Evolutionary conservation across 2,113 vertebrate genomes (phyloP).

Genomic region (Caranx ignobilis): DNA sequence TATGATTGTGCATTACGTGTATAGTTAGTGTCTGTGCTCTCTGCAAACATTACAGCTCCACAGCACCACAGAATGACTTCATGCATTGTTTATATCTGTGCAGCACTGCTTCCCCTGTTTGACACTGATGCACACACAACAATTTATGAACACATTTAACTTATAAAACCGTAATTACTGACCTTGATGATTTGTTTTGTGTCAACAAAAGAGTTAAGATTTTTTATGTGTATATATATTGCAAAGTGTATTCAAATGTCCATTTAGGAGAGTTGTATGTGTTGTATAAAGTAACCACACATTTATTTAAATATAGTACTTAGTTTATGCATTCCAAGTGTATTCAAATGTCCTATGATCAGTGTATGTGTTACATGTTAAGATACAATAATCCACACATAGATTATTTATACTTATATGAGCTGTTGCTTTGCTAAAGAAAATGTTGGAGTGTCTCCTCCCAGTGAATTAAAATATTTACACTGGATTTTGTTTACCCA

Average conservation of each 20-base stretch:
- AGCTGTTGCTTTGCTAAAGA: neutral
- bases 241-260: neutral
- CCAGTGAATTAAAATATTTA: neutral
- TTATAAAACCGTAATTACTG: neutral
- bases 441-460: neutral
- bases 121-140: neutral
- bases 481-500: neutral
- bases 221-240: neutral
- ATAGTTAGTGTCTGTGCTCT: neutral
- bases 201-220: neutral
- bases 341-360: no score
- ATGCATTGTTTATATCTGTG: constrained; percentile 20
- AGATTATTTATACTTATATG: no score
- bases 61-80: neutral
- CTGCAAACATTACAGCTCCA: constrained; percentile 9
- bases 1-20: constrained; percentile 15
- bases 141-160: neutral
- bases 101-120: neutral
- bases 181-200: neutral
- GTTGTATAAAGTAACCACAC: neutral
- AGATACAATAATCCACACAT: no score
- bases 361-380: no score
- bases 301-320: neutral
- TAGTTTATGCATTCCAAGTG: neutral
- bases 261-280: neutral